Evolutionary conservation across 2,113 vertebrate species (phyloP), one percentile per base, ranked within the genome.

Genomic region (Epinephelus cyanopodus): DNA sequence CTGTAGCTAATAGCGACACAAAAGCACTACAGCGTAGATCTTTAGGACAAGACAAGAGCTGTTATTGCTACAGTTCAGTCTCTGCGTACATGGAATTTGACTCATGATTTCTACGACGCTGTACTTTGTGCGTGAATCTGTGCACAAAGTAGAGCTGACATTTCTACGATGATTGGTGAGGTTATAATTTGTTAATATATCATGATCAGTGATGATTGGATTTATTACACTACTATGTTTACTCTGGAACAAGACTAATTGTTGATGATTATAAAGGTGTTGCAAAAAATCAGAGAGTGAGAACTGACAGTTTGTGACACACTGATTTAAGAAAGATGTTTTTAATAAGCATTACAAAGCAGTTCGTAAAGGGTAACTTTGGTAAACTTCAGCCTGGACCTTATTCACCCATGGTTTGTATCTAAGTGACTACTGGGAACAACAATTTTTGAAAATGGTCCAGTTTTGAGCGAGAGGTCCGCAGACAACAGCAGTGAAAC

Each of bases 1-100:
- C 42, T 45, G 11, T 82, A 90, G 71, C 88, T 89, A 89, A 74
- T 7, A 86, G 89, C 56, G 47, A 92, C 92, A 94, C 88, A 94
- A 80, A 93, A 89, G 85, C 89, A 52, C 91, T 88, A 87, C 69
- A 48, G 77, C 27, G 45, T 50, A 54, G 73, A 81, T 52, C 71
- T 90, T 29, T 67, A 48, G 63, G 74, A 82, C 81, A 76, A 57
- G 87, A 87, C 90, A 85, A 45, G 57, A 77, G 86, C 66, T 82
- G 90, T 87, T 91, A 91, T 76, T 87, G 60, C 79, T 83, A 89
- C 74, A 72, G 66, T 75, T 82, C 39, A 50, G 42, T 68, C 17
- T 53, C 37, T 61, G 56, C 60, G 9, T 10, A 14, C 15, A 68
- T 83, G 63, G 33, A 74, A 33, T 62, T 77, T 33, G 25, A 45